phyloP scores from a whole-genome alignment of 2,888 invertebrate genomes.

The Endotricha flammealis region DNA sequence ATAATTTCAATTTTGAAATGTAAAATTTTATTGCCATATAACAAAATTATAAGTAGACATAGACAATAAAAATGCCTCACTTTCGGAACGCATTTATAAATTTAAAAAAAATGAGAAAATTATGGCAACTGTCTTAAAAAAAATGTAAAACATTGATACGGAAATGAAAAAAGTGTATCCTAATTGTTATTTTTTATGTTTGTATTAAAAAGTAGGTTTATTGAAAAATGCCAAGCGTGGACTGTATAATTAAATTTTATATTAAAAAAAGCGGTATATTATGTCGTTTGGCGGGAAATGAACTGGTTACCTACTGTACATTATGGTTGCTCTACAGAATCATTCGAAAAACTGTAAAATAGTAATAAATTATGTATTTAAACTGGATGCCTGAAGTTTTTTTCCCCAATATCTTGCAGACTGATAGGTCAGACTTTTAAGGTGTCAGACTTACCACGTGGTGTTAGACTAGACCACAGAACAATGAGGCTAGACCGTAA shows the following conservation, averaged over 20 bases:
- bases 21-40: conserved; percentile 12
- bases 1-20: too few species aligned
- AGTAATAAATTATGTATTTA: conserved; percentile 78
- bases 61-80: conserved; percentile 27
- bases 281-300: conserved; percentile 18
- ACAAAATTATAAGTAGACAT: conserved; percentile 12
- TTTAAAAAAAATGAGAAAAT: conserved; percentile 17
- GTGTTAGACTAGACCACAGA: too few species aligned
- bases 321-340: conserved; percentile 44
- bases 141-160: conserved; percentile 44
- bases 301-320: conserved; percentile 30
- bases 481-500: too few species aligned
- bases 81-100: conserved; percentile 8
- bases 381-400: conserved; percentile 27
- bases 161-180: conserved; percentile 44
- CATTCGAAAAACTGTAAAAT: conserved; percentile 72
- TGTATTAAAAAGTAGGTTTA: conserved; percentile 56
- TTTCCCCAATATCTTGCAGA: too few species aligned
- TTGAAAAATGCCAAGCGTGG: conserved; percentile 37
- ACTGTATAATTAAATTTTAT: conserved; percentile 21
- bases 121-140: conserved; percentile 51
- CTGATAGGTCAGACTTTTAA: too few species aligned
- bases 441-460: too few species aligned
- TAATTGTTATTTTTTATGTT: conserved; percentile 69
- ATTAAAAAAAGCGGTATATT: conserved; percentile 28